These are phyloP conservation scores for Plecturocebus donacophilus DNA, from an alignment of 2,113 vertebrate species.

Conservation along the genomic window DNA sequence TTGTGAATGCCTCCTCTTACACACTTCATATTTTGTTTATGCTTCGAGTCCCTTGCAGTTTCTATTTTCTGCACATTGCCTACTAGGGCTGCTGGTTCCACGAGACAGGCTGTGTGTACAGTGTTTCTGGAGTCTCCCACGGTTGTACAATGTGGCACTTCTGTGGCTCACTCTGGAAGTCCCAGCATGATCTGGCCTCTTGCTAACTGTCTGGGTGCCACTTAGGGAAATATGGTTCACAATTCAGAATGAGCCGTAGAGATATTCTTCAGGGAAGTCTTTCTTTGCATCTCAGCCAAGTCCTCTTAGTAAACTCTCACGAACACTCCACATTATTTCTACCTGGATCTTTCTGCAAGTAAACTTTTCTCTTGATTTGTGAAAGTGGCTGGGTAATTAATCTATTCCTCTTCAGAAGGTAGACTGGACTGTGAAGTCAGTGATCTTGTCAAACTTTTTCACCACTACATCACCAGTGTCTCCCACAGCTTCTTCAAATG, in stretches of 20 bases:
- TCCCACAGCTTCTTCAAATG: neutral
- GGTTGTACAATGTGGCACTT: neutral
- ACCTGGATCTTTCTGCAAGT: neutral
- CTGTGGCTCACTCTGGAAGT: neutral
- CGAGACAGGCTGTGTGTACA: neutral
- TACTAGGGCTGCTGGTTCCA: neutral
- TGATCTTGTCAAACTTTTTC: neutral
- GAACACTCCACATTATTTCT: neutral
- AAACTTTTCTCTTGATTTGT: neutral
- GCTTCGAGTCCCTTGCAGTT: neutral
- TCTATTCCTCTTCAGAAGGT: neutral
- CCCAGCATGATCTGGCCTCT: neutral
- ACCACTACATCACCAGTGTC: neutral
- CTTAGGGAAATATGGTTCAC: neutral
- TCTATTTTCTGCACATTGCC: neutral
- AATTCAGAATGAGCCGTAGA: neutral
- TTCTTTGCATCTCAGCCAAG: neutral
- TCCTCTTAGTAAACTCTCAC: neutral
- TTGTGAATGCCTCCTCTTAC: neutral
- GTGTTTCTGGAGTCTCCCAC: neutral
- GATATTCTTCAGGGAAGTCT: neutral
- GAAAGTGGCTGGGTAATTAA: neutral
- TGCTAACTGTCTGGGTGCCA: neutral
- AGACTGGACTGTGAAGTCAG: neutral
- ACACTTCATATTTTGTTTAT: neutral